These are phyloP conservation scores for Squalus acanthias DNA, from an alignment of 2,797 vertebrate species.

Conservation along the genomic window DNA sequence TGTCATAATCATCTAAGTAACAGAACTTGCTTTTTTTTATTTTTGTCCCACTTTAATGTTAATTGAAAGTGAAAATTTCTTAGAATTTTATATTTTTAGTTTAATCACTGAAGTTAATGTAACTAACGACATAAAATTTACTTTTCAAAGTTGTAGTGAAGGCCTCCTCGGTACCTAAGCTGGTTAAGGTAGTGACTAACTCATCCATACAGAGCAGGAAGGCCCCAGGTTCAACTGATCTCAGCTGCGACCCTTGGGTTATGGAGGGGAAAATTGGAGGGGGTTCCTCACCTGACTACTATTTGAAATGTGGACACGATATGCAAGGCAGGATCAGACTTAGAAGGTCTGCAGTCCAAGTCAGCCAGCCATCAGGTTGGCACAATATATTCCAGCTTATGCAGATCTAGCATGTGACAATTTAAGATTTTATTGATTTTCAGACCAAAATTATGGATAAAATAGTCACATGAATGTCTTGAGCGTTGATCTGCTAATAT, in stretches of 20 bases:
- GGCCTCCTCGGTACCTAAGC: not conserved
- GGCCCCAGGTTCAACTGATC: not conserved
- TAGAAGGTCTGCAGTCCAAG: not conserved
- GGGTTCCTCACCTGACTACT: not conserved
- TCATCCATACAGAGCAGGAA: not conserved
- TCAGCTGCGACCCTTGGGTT: not conserved
- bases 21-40: not conserved
- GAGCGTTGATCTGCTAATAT: not conserved
- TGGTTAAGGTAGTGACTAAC: not conserved
- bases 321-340: not conserved
- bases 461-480: not conserved
- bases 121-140: not conserved
- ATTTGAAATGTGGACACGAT: not conserved
- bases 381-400: not conserved
- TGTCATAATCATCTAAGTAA: not conserved
- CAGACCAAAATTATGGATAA: not conserved
- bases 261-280: not conserved
- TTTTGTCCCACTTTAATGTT: not conserved
- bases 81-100: not conserved
- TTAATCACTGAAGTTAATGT: not conserved
- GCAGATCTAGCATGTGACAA: not conserved
- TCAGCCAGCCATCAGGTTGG: not conserved
- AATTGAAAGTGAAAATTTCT: not conserved
- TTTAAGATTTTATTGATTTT: not conserved
- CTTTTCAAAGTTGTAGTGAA: not conserved